Evolutionary conservation across 2,797 vertebrate genomes (phyloP).

Genomic region (Danio albolineatus): DNA sequence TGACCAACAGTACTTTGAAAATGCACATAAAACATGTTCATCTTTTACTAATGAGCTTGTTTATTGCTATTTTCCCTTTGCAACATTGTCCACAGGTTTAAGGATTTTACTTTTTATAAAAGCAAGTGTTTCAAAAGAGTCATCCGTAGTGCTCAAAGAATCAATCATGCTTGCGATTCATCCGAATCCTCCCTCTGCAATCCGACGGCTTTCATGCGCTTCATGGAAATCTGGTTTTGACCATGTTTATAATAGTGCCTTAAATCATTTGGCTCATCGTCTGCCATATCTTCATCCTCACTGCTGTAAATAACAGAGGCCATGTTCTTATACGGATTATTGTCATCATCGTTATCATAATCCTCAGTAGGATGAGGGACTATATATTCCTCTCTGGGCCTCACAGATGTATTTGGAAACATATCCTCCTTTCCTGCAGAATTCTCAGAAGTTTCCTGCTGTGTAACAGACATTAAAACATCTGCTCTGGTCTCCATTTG

Average conservation of each 20-base stretch:
- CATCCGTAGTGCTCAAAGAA: neutral
- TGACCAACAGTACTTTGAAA: neutral
- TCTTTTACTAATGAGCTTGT: neutral
- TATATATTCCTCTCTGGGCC: neutral
- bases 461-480: neutral
- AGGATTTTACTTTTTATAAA: neutral
- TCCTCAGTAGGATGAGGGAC: neutral
- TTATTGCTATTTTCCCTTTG: neutral
- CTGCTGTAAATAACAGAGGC: constrained; percentile 46
- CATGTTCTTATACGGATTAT: constrained; percentile 54
- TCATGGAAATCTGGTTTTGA: neutral
- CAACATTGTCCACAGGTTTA: neutral
- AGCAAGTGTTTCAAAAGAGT: neutral
- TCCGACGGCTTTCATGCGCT: neutral
- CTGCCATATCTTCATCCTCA: constrained; percentile 44
- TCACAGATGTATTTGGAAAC: constrained; percentile 5
- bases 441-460: neutral
- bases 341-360: constrained; percentile 13
- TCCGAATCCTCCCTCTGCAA: neutral
- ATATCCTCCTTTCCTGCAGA: constrained; percentile 13
- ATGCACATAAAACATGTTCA: neutral
- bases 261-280: constrained; percentile 16
- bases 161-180: constrained; percentile 15
- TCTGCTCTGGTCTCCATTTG: neutral
- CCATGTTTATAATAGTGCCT: constrained; percentile 31